These are phyloP conservation scores for Ophion slaviceki DNA, from an alignment of 2,888 invertebrate species.

Conservation along the genomic window DNA sequence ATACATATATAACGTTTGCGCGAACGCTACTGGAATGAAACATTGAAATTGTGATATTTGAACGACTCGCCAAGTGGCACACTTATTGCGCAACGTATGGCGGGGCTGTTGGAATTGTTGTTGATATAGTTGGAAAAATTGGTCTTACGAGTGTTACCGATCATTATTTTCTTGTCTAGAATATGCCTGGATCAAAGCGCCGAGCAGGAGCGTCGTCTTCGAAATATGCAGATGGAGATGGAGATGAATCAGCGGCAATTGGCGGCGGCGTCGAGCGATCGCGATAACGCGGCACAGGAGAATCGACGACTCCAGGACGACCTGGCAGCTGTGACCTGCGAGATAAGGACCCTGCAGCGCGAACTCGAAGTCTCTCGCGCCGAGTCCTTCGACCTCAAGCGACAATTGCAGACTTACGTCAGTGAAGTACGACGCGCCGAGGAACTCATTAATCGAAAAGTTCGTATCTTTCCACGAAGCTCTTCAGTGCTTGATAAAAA, in stretches of 20 bases:
- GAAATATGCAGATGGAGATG: slow-evolving; percentile 84
- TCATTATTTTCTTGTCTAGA: slow-evolving; percentile 63
- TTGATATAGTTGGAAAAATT: neutral
- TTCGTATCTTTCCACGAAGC: slow-evolving; percentile 71
- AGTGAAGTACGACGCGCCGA: slow-evolving; percentile 92
- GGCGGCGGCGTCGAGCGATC: slow-evolving; percentile 85
- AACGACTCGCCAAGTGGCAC: neutral
- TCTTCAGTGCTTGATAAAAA: neutral
- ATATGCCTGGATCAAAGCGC: slow-evolving; percentile 77
- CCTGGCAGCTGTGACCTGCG: slow-evolving; percentile 87
- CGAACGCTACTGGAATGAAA: neutral
- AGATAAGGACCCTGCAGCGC: slow-evolving; percentile 86
- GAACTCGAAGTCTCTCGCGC: slow-evolving; percentile 89
- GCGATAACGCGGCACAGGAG: slow-evolving; percentile 87
- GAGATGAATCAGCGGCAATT: slow-evolving; percentile 86
- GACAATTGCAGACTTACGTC: slow-evolving; percentile 92
- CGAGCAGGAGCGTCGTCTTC: slow-evolving; percentile 78
- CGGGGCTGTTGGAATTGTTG: neutral
- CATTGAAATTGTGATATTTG: slow-evolving; percentile 15
- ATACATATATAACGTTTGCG: slow-evolving; percentile 6
- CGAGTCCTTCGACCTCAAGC: slow-evolving; percentile 90
- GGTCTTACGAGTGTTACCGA: neutral
- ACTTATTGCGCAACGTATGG: neutral
- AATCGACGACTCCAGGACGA: slow-evolving; percentile 91
- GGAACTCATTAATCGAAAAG: slow-evolving; percentile 89